Evolutionary conservation across 2,113 vertebrate genomes (phyloP).

Genomic region (rat (Rattus norvegicus)): DNA sequence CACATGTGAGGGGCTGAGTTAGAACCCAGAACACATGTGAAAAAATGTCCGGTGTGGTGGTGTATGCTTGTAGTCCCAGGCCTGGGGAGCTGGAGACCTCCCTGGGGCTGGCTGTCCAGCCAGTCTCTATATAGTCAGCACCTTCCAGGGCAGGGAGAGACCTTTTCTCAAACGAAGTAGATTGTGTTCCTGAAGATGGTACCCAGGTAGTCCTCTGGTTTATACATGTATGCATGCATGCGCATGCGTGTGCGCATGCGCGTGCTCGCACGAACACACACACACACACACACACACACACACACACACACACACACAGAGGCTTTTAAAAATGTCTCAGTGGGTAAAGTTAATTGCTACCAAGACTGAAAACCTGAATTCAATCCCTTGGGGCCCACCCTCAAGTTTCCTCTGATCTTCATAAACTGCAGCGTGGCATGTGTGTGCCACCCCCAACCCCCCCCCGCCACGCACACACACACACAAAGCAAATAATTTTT

Average conservation of each 20-base stretch:
- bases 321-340: not conserved
- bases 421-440: not conserved
- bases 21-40: too few species aligned
- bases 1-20: not conserved
- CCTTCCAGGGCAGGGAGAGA: not conserved
- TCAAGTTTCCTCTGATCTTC: not conserved
- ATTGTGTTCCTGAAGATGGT: not conserved
- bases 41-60: not conserved
- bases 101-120: not conserved
- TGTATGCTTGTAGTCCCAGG: not conserved
- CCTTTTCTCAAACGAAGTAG: not conserved
- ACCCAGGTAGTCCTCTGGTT: not conserved
- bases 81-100: not conserved
- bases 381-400: not conserved
- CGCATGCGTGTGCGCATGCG: accelerated
- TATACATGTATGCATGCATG: accelerated
- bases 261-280: not conserved
- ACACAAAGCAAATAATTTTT: not conserved
- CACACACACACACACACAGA: not conserved
- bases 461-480: too few species aligned
- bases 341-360: not conserved
- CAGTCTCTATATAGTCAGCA: not conserved
- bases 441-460: not conserved
- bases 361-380: not conserved
- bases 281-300: not conserved